These are phyloP conservation scores for Araneus ventricosus DNA, from an alignment of 1,140 invertebrate species.

Conservation along the genomic window DNA sequence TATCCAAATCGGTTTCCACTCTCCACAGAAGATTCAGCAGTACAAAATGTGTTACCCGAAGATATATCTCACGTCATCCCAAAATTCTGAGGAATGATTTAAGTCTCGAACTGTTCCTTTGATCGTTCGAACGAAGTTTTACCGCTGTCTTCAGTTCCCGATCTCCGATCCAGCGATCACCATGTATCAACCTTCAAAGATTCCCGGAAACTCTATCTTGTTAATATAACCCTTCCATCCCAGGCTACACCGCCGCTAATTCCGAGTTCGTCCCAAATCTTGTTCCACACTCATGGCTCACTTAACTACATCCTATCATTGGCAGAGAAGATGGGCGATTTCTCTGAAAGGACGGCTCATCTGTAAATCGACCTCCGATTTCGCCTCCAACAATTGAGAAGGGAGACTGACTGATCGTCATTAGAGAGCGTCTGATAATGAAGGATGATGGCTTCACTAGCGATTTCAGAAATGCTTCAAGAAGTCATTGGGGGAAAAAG, in stretches of 20 bases:
- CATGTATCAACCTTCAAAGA: conserved; percentile 11
- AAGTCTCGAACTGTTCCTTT: background rate
- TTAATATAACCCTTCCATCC: conserved; percentile 51
- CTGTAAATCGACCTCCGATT: conserved; percentile 51
- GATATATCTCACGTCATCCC: background rate
- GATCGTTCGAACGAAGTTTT: background rate
- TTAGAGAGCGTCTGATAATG: background rate
- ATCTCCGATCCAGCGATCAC: background rate
- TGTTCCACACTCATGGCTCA: conserved; percentile 32
- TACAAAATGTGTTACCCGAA: background rate
- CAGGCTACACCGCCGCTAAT: background rate
- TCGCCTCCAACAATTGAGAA: conserved; percentile 14
- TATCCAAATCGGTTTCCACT: too few species aligned
- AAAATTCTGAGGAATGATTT: background rate
- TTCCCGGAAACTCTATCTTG: conserved; percentile 25
- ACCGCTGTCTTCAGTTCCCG: background rate
- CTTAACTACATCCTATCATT: conserved; percentile 32
- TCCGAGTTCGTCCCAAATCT: conserved; percentile 65
- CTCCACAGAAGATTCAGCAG: too few species aligned
- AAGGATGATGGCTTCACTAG: conserved; percentile 4
- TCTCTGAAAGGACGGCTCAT: conserved; percentile 16
- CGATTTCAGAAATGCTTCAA: background rate
- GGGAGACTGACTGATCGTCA: background rate
- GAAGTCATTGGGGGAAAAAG: background rate
- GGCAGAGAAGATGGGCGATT: conserved; percentile 45